These are phyloP conservation scores for Meloidogyne floridensis DNA, from an alignment of 1,140 invertebrate species.

Conservation along the genomic window DNA sequence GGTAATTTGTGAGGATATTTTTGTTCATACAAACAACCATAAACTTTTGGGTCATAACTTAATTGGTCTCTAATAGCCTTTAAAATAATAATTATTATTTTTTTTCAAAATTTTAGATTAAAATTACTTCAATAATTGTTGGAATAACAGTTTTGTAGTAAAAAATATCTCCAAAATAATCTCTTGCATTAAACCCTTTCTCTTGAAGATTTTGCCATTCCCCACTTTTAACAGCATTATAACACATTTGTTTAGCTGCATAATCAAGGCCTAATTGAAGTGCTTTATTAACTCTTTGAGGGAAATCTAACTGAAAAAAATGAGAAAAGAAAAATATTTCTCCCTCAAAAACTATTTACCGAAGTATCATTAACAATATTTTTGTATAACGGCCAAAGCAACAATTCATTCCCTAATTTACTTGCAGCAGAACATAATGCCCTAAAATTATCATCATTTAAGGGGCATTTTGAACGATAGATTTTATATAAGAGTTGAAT, in stretches of 20 bases:
- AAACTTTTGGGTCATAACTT: not conserved
- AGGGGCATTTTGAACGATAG: slow-evolving; percentile 1
- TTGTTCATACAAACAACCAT: not conserved
- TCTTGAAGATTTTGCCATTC: not conserved
- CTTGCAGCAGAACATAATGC: not conserved
- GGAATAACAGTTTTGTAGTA: not conserved
- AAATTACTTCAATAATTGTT: not conserved
- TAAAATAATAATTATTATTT: not conserved
- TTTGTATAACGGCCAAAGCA: not conserved
- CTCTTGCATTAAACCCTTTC: not conserved
- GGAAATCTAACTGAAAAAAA: slow-evolving; percentile 6
- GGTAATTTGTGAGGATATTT: not conserved
- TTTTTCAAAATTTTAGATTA: not conserved
- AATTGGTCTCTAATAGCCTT: slow-evolving; percentile 3
- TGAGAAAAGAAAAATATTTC: not conserved
- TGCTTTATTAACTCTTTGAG: not conserved
- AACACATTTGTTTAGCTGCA: not conserved
- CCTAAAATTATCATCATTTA: not conserved
- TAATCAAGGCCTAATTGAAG: not conserved
- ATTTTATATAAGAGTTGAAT: not conserved
- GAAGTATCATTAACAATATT: slow-evolving; percentile 1
- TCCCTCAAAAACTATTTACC: not conserved
- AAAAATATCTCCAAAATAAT: not conserved
- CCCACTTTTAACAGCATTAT: slow-evolving; percentile 5
- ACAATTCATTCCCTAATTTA: not conserved